Percentiles rank a stretch among this genome's conserved stretches.
Conservation (phyloP, 2,888 invertebrate genomes). For the Therioaphis trifolii region DNA sequence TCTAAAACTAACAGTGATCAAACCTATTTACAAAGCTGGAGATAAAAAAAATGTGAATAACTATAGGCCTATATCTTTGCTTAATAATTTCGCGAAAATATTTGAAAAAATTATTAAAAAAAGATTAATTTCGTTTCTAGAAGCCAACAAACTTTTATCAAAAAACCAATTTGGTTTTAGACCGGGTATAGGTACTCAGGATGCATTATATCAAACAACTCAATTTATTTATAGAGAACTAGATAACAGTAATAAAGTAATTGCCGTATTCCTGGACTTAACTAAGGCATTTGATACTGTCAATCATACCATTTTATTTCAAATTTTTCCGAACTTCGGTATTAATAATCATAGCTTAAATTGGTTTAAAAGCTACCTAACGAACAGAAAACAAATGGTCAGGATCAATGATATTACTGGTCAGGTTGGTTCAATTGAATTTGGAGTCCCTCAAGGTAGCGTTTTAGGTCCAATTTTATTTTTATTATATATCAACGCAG, state of each 20-base stretch:
- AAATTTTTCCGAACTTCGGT: neutral
- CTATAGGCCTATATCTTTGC: neutral
- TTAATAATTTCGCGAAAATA: constrained; percentile 1
- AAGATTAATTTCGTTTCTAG: neutral
- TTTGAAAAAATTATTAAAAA: constrained; percentile 3
- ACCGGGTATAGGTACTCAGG: neutral
- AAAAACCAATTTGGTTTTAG: constrained; percentile 10
- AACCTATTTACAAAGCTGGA: neutral
- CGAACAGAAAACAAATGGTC: neutral
- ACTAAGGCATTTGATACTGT: neutral
- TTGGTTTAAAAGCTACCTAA: constrained; percentile 8
- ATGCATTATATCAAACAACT: constrained; percentile 3
- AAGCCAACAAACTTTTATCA: neutral
- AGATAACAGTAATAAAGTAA: neutral
- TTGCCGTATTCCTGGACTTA: neutral
- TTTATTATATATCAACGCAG: neutral
- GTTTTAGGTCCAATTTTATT: neutral
- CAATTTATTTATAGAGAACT: neutral
- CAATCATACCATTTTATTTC: neutral
- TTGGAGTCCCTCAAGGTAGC: neutral
- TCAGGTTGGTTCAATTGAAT: neutral
- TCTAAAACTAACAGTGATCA: neutral
- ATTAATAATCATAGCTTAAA: neutral
- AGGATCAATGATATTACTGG: neutral
- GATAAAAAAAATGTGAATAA: neutral